Evolutionary conservation across 2,797 vertebrate genomes (phyloP).

Genomic region (Zalophus californianus): DNA sequence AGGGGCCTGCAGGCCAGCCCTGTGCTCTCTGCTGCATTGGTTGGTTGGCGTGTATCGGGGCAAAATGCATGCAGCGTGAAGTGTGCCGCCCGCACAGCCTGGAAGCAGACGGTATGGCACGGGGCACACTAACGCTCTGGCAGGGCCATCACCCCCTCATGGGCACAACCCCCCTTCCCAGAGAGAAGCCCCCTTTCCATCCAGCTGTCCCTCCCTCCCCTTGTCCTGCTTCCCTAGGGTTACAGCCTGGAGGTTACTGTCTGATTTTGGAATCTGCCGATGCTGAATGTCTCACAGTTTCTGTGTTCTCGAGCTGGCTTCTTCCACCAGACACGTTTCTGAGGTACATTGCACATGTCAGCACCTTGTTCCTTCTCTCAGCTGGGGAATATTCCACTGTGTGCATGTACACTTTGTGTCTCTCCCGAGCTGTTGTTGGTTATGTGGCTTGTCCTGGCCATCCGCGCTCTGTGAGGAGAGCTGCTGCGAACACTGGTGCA

Average conservation of each 20-base stretch:
- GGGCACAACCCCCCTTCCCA: background rate
- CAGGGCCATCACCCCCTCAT: accelerated
- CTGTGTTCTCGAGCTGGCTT: background rate
- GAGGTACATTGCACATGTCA: accelerated
- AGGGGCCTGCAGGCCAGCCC: accelerated
- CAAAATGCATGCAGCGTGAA: accelerated
- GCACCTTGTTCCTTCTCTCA: accelerated
- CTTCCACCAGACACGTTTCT: accelerated
- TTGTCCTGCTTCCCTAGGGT: too few species aligned
- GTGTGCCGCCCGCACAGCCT: accelerated
- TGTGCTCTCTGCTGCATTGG: accelerated
- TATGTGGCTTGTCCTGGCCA: too few species aligned
- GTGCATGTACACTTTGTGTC: accelerated
- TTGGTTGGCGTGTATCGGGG: accelerated
- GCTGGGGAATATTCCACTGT: too few species aligned
- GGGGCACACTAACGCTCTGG: accelerated
- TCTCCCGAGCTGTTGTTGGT: too few species aligned
- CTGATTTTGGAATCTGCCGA: too few species aligned
- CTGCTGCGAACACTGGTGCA: background rate
- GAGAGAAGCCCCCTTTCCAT: background rate
- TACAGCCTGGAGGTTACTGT: background rate
- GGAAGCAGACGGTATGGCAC: too few species aligned
- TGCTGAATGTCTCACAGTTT: background rate
- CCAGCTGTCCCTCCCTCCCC: too few species aligned
- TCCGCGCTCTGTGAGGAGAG: too few species aligned